These are phyloP conservation scores for Anarsia innoxiella DNA, from an alignment of 2,888 invertebrate genomes.

Conservation along the genomic window DNA sequence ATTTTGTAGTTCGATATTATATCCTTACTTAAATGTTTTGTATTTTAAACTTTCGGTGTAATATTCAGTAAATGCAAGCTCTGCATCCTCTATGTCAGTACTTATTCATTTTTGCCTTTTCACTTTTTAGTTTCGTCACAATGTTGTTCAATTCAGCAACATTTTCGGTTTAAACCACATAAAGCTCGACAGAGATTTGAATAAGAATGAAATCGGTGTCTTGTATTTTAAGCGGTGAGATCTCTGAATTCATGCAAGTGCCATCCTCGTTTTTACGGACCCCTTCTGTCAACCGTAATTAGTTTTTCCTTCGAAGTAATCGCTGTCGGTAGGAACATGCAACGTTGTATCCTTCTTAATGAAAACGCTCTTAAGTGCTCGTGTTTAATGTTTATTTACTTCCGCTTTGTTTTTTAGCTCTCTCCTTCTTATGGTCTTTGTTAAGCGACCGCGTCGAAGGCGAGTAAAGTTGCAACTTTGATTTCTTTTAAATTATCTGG, in stretches of 20 bases:
- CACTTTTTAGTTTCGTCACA: too few species aligned
- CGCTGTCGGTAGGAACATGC: constrained; percentile 57
- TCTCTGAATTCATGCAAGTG: constrained; percentile 22
- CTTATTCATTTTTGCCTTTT: too few species aligned
- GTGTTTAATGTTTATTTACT: constrained; percentile 67
- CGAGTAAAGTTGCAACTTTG: constrained; percentile 35
- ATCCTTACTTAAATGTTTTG: too few species aligned
- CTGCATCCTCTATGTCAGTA: too few species aligned
- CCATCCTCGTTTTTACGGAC: constrained; percentile 32
- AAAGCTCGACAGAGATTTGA: not conserved
- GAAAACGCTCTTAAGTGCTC: constrained; percentile 64
- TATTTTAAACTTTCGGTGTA: too few species aligned
- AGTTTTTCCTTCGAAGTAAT: constrained; percentile 62
- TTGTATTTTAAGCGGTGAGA: constrained; percentile 12
- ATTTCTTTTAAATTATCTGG: constrained; percentile 38
- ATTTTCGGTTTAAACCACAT: not conserved
- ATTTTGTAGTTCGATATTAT: too few species aligned
- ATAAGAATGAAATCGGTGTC: too few species aligned
- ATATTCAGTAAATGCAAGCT: too few species aligned
- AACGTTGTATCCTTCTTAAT: constrained; percentile 64
- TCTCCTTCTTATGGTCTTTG: constrained; percentile 39
- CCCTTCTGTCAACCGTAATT: constrained; percentile 55
- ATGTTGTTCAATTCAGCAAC: too few species aligned
- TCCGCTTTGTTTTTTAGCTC: constrained; percentile 57
- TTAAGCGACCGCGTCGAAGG: constrained; percentile 31